Evolutionary conservation across 2,797 vertebrate species (phyloP), one percentile per base, ranked within the genome.

Genomic region (Adrianichthys oophorus): DNA sequence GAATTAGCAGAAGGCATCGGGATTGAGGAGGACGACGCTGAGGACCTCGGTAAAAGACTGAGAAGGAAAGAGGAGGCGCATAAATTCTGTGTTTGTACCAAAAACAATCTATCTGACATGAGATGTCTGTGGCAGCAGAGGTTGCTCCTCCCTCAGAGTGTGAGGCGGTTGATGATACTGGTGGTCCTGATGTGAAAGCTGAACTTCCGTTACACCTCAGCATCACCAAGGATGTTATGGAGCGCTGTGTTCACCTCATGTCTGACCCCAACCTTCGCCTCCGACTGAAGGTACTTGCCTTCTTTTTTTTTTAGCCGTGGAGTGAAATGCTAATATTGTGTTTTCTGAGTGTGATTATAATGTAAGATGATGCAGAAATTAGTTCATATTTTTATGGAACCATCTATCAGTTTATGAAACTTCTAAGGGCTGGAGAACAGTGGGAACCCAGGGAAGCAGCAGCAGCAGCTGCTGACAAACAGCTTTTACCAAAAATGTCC

Each of bases 241-340:
- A 96, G 77, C 92, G 95, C 68, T 97, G 95, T 74, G 69, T 93
- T 70, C 95, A 98, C 80, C 82, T 99, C 72, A 80, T 96, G 59
- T 95, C 96, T 0, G 86, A 95, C 41, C 62, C 90, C 65, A 92
- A 53, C 66, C 91, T 96, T 62, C 83, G 78, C 0, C 83, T 95
- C 56, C 90, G 95, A 14, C 87, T 98, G 58, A 94, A 97, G 96
- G 96, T 99, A 70, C 32, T 0, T 12, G n/a, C 10, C 29, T 5
- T 32, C 1, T 2, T 1, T 18, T 5, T 2, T 1, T 1, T 18
- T 13, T 3, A 15, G 6, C 5, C 15, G 2, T 18, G 18, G 18
- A 13, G 2, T 4, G 14, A 26, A 24, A 42, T 7, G 7, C 8
- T 7, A 29, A 29, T 8, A 29, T 29, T 8, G 7, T 7, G 26